phyloP scores from a whole-genome alignment of 2,888 invertebrate genomes.

The Phortica okadai region DNA sequence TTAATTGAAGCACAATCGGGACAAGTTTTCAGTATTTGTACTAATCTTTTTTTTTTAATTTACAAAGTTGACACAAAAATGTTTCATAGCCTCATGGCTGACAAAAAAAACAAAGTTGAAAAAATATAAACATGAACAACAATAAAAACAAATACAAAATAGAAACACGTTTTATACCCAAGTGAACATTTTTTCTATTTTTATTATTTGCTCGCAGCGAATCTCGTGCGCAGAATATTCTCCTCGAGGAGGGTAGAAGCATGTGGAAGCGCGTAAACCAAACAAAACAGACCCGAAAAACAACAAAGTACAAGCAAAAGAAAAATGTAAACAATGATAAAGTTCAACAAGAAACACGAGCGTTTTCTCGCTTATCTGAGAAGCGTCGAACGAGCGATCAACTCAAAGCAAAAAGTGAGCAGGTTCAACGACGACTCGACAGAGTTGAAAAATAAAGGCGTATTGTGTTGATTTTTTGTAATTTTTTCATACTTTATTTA shows the following conservation, averaged over 20 bases:
- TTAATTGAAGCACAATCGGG: no score
- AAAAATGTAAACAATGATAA: slow-evolving; percentile 13
- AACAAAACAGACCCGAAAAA: slow-evolving; percentile 3
- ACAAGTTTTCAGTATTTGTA: no score
- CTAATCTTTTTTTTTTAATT: no score
- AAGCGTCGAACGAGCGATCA: no score
- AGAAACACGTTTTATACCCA: neutral
- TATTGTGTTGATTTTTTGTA: neutral
- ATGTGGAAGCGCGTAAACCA: neutral
- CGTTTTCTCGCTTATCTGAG: no score
- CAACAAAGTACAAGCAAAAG: neutral
- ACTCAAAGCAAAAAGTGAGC: neutral
- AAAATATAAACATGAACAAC: no score
- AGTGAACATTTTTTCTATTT: neutral
- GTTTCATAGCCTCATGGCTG: no score
- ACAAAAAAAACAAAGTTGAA: no score
- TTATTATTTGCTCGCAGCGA: no score
- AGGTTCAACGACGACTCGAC: neutral
- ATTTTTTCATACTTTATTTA: slow-evolving; percentile 1
- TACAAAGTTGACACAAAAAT: no score
- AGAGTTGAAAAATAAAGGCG: neutral
- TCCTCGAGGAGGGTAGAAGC: neutral
- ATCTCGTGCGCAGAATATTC: neutral
- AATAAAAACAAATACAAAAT: neutral
- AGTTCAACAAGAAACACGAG: neutral